Evolutionary conservation across 2,888 invertebrate genomes (phyloP), one percentile per base, ranked within the genome.

Genomic region (Ormyrus rosae): DNA sequence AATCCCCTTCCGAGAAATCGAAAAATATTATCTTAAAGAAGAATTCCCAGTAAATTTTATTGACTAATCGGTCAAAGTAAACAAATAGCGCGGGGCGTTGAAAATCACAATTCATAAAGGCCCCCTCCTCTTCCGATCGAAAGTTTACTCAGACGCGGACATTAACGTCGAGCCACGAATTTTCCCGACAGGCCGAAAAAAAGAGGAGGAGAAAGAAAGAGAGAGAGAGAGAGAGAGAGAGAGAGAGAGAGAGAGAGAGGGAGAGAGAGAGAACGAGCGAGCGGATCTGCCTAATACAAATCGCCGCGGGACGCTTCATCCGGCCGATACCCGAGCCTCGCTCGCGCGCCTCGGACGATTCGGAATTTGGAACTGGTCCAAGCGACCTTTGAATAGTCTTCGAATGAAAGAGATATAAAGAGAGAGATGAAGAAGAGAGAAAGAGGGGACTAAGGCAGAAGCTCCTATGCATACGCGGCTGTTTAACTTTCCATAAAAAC

Each of bases 331-430:
- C 56, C 73, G 34, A 68, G 78, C 60, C 65, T 64, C 63, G 50
- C 50, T 34, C 56, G 13, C 63, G 79, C 85, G 82, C 84, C 86
- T 86, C 84, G 86, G 85, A 84, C 86, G 86, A 88, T 87, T 86
- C 84, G 87, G 86, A 89, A 87, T 87, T 89, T 90, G 90, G 90
- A 89, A 86, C 84, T 58, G 82, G 79, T 89, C 90, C 90, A 90
- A 90, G 86, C 88, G 88, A 89, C 88, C 89, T 90, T 89, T 88
- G 89, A 87, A 88, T 88, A 80, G 77, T 81, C 78, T 77, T 65
- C 77, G 69, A 81, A 73, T 82, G 82, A 83, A 83, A 84, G 83
- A 84, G 81, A 82, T 81, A 78, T 78, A 78, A 45, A 60, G 75
- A 60, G 63, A 58, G 81, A 56, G 71, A 83, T 69, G 34, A 34